Evolutionary conservation across 92 coral and sea anemone species (phyloP), one percentile per base, ranked within the genome.

Genomic region (Porites cylindrica): DNA sequence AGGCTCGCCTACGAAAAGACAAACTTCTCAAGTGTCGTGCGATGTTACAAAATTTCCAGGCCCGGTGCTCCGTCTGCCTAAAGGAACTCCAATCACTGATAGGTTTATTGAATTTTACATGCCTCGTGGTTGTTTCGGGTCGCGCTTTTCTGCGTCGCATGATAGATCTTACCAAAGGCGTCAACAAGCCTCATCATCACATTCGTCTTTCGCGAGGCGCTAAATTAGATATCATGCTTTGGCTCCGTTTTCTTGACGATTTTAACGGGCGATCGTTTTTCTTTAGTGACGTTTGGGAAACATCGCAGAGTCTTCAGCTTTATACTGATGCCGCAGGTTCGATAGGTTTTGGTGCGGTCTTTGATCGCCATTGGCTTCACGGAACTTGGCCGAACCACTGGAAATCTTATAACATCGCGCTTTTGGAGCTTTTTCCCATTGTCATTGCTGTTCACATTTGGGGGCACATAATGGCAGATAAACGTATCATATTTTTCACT

Each of bases 121-220:
- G 86, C 38, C 61, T 62, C 14, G 85, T 79, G 17, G 90, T 86
- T 23, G 64, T 79, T 6, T 80, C 85, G 1, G 79, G 90, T 2
- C 53, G 90, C 66, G 90, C 85, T 18, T 86, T 86, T 60, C 71
- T 86, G 32, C 92, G 83, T 65, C 66, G 88, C 8, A 80, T 88
- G 11, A 61, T 82, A 1, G 84, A 88, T 66, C 69, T 88, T n/a
- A 88, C 83, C 38, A 88, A 51, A 32, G 88, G 91, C 8, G 61
- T 88, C 52, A 73, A 20, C 6, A 6, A 63, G 18, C 75, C 91
- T 23, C 77, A 23, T 23, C 77, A 23, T 13, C 88, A 88, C 67
- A 82, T 88, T 53, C 83, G 83, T 64, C 76, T 82, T 12, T 73
- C 87, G 1, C 21, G 23, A 16, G 79, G 67, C 3, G 83, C 70